Base-by-base conservation (phyloP, 2,797 vertebrate genomes). In the Eremophila alpestris region DNA sequence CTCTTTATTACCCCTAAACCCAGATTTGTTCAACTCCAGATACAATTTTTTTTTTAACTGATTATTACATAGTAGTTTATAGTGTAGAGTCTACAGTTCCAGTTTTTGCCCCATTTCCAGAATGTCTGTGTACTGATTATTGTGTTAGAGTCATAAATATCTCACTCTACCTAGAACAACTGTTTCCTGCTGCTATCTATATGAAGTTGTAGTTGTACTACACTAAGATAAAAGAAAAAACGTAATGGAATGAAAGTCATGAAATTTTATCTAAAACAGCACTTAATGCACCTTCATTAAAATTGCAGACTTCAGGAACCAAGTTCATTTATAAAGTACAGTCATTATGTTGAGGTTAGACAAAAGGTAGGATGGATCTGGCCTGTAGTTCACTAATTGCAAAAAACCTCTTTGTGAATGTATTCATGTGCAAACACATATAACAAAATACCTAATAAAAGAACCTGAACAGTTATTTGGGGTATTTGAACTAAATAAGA, bases 1-100 rank as follows among this genome's bases (percentile, higher is more conserved):
- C 34, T 67, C n/a, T 54, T 70, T 1, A 0, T 68, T 75, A 49
- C 1, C 13, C 3, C 5, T 63, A 71, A 74, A 59, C 2, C 2
- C 5, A 40, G 2, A 27, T 82, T 76, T 63, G 2, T 32, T 26
- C 36, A 65, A 23, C 26, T 73, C 7, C 30, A 71, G 13, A 51
- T 51, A n/a, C 4, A 10, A 5, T 2, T n/a, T 75, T 2, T n/a
- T 75, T 75, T 79, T 43, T 1, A n/a, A 52, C 2, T 51, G 3
- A 56, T 16, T 74, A 10, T 41, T 48, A n/a, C 23, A 36, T n/a
- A 45, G 3, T 18, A 63, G 22, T 30, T 78, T 49, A 12, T 20
- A 27, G 5, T 9, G 19, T 48, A 41, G 7, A 4, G 3, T 67
- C 40, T 76, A 32, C 4, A 15, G 13, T 24, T 11, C 10, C 10